Base-by-base conservation (phyloP, 2,113 vertebrate species). In the Pomatorhinus ruficollis region DNA sequence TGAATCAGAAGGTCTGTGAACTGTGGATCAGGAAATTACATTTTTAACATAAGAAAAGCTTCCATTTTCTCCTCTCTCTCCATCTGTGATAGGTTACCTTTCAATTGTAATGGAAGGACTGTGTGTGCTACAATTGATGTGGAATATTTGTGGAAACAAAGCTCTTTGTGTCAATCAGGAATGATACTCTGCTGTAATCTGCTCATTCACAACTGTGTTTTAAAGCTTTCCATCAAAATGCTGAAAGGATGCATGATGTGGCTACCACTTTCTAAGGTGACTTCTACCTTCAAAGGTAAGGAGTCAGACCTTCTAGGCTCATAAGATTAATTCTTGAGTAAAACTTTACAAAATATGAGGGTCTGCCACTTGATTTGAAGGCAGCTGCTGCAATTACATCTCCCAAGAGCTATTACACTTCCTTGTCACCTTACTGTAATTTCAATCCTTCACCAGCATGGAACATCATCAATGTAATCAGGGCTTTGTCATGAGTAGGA, bases 391-490 rank as follows among this genome's bases (percentile, higher is more conserved):
- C 23, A 72, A 80, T 90, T 87, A 27, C 15, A 27, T 83, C 80
- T 90, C 39, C 28, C 35, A 54, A 33, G 45, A 50, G 12, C 8
- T 87, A 9, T 85, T 91, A 85, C 64, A 84, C 63, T 93, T 91
- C 61, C 69, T 76, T 68, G 61, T 82, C 42, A 61, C 75, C 30
- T 77, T 85, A 79, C 50, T 70, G 76, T 86, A 92, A 85, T 78
- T 93, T 91, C 78, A 91, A 3, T 57, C 59, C 75, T 61, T 79
- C 42, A 63, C 60, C 75, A 88, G 45, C 66, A 65, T 57, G 66
- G 50, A 91, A 54, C 57, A 87, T 69, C 90, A 72, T 87, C 70
- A 49, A 0, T 65, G 70, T 65, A 87, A 96, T 76, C 50, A 65
- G 69, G 44, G 44, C 23, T 76, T 90, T 83, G 50, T 86, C 24